These are phyloP conservation scores for Phengaris alcon DNA, from an alignment of 2,888 invertebrate genomes.

Conservation along the genomic window DNA sequence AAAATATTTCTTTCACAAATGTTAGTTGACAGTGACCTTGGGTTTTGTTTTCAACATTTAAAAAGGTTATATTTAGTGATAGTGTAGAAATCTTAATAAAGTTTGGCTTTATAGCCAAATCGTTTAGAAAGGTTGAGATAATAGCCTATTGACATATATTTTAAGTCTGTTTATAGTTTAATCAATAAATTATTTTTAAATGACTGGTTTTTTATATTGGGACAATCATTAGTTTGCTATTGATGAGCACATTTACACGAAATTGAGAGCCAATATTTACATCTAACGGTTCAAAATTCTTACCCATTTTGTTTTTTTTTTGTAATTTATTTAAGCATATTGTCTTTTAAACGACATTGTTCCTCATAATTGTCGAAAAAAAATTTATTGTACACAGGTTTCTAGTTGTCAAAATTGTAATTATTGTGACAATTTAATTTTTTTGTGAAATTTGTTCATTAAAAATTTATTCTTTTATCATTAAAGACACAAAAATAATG, in stretches of 20 bases:
- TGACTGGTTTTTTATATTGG: background rate
- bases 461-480: too few species aligned
- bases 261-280: background rate
- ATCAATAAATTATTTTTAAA: background rate
- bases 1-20: too few species aligned
- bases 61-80: background rate
- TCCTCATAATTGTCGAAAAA: too few species aligned
- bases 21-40: too few species aligned
- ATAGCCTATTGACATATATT: background rate
- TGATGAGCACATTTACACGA: background rate
- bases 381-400: too few species aligned
- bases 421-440: too few species aligned
- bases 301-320: background rate
- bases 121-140: background rate
- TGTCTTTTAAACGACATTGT: too few species aligned
- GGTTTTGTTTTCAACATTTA: too few species aligned
- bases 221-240: background rate
- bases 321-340: background rate
- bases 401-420: too few species aligned
- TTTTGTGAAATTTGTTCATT: too few species aligned
- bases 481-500: too few species aligned
- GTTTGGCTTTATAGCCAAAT: background rate
- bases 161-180: background rate
- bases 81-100: background rate
- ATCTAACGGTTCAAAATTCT: background rate